Conservation (phyloP, 2,113 vertebrate genomes). For the Equus przewalskii region DNA sequence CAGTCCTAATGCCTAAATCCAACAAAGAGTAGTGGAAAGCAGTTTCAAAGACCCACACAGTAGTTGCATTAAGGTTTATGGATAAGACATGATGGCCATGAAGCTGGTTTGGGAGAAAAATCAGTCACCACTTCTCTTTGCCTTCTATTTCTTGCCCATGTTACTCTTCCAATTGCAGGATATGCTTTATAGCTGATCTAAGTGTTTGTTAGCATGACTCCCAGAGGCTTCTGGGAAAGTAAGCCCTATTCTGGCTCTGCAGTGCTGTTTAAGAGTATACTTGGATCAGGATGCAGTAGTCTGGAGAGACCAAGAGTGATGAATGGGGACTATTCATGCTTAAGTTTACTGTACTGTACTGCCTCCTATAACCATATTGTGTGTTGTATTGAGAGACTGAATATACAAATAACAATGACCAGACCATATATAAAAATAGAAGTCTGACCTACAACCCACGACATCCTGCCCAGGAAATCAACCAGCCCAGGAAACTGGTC, state of each 20-base stretch:
- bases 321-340: background rate
- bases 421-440: conserved; percentile 21
- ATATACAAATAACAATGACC: background rate
- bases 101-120: conserved; percentile 3
- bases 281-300: background rate
- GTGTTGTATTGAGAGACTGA: background rate
- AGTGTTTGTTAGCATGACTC: background rate
- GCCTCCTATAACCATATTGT: background rate
- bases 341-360: background rate
- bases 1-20: background rate
- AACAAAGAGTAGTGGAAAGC: background rate
- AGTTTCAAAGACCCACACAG: background rate
- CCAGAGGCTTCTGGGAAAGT: background rate
- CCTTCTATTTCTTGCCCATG: background rate
- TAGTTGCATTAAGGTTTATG: background rate
- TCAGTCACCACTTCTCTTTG: background rate
- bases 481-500: background rate
- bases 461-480: background rate
- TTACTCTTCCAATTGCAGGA: background rate
- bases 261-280: background rate
- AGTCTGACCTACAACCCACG: background rate
- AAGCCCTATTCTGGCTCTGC: background rate
- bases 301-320: background rate
- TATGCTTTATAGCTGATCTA: background rate
- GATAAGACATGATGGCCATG: background rate